Percentiles rank a stretch among this genome's conserved stretches.
phyloP scores from a whole-genome alignment of 2,113 vertebrate genomes.

The Sylvilagus bachmani region DNA sequence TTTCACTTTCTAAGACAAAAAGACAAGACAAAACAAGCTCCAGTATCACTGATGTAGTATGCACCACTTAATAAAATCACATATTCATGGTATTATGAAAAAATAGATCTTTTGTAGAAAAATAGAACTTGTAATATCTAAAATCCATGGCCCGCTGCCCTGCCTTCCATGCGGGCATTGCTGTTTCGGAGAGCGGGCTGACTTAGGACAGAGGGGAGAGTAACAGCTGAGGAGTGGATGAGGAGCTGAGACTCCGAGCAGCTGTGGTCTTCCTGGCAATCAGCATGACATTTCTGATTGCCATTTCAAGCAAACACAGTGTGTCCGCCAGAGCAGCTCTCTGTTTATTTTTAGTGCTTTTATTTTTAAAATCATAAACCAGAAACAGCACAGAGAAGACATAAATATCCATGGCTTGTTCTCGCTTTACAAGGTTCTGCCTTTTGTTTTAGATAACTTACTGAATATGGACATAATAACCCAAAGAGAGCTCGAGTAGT shows the following conservation, averaged over 20 bases:
- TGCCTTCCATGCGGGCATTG: fast-evolving
- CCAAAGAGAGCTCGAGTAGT: background rate
- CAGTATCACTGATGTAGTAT: background rate
- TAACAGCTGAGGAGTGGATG: slow-evolving; percentile 68
- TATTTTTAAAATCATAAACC: slow-evolving; percentile 70
- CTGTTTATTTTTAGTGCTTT: slow-evolving; percentile 65
- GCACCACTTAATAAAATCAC: background rate
- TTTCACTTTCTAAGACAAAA: background rate
- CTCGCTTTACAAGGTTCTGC: slow-evolving; percentile 30
- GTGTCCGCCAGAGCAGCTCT: slow-evolving; percentile 11
- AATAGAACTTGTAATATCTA: background rate
- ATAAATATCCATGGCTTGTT: slow-evolving; percentile 7
- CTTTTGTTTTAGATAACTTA: slow-evolving; percentile 11
- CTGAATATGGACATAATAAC: background rate
- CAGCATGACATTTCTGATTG: slow-evolving; percentile 78
- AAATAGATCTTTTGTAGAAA: background rate
- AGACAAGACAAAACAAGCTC: background rate
- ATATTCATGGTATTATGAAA: background rate
- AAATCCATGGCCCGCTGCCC: fast-evolving
- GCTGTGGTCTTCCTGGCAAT: slow-evolving; percentile 78
- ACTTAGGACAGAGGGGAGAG: background rate
- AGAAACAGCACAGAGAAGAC: slow-evolving; percentile 53
- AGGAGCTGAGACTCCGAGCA: slow-evolving; percentile 74
- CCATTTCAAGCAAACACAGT: slow-evolving; percentile 57
- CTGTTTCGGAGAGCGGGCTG: background rate